Conservation (phyloP, 2,797 vertebrate species). For the Holocentrus rufus region DNA sequence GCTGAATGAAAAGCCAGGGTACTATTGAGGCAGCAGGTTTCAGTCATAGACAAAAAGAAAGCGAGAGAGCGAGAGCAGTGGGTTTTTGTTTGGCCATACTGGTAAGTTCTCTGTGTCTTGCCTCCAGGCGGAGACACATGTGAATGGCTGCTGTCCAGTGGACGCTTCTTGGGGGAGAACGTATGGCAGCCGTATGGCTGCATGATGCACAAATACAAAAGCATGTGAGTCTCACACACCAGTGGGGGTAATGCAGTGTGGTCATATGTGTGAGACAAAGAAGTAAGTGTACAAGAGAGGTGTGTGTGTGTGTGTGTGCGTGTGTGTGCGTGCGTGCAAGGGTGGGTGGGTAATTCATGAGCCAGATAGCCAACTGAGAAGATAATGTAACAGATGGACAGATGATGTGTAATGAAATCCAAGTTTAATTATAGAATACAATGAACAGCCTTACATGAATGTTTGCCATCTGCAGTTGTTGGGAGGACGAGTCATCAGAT, state of each 20-base stretch:
- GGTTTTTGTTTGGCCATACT: slow-evolving; percentile 29
- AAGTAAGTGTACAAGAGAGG: not conserved
- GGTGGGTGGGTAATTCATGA: slow-evolving; percentile 5
- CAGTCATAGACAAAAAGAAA: slow-evolving; percentile 24
- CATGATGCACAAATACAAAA: slow-evolving; percentile 99
- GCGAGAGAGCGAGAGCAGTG: slow-evolving; percentile 23
- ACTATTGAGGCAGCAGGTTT: slow-evolving; percentile 51
- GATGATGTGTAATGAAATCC: slow-evolving; percentile 5
- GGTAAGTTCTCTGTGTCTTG: slow-evolving; percentile 53
- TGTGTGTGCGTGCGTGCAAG: not conserved
- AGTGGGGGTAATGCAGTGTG: not conserved
- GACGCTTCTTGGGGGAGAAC: slow-evolving; percentile 94
- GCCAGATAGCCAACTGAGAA: not conserved
- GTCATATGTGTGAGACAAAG: not conserved
- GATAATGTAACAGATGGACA: not conserved
- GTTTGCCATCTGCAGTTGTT: slow-evolving; percentile 18
- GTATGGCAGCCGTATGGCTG: slow-evolving; percentile 98
- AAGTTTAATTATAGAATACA: slow-evolving; percentile 10
- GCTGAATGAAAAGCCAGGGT: slow-evolving; percentile 50
- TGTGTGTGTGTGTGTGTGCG: not conserved
- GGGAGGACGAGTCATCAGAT: not conserved
- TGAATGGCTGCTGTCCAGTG: slow-evolving; percentile 95
- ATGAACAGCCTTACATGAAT: not conserved
- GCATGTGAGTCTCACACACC: slow-evolving; percentile 82
- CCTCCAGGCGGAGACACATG: slow-evolving; percentile 90